These are phyloP conservation scores for Ladona fulva DNA, from an alignment of 1,140 invertebrate genomes.

Conservation along the genomic window DNA sequence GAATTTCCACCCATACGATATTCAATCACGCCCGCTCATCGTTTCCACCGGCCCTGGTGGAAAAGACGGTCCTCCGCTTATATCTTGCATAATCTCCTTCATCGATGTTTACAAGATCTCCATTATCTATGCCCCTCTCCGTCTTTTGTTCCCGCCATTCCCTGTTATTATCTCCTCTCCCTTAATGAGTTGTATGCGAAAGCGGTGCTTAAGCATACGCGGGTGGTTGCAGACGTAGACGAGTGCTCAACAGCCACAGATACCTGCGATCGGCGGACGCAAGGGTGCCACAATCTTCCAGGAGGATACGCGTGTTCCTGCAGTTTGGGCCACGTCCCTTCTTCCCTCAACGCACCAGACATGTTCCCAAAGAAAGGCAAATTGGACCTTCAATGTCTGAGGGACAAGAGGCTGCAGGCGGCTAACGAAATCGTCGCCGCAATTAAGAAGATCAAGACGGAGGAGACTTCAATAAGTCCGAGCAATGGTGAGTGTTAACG, in stretches of 20 bases:
- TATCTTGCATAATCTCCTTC: no score
- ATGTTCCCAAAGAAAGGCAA: background rate
- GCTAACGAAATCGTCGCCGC: background rate
- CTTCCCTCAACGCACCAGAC: background rate
- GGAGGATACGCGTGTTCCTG: constrained; percentile 44
- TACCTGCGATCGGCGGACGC: constrained; percentile 34
- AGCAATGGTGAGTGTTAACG: background rate
- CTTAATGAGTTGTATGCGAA: background rate
- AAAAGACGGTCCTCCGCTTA: no score
- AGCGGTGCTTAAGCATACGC: background rate
- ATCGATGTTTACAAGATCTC: no score
- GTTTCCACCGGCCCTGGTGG: no score
- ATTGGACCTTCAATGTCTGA: background rate
- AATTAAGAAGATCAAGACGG: background rate
- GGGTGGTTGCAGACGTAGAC: constrained; percentile 42
- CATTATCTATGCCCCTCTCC: no score
- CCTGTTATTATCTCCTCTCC: no score
- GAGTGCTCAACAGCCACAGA: constrained; percentile 42
- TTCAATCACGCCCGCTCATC: background rate
- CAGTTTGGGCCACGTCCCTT: constrained; percentile 33
- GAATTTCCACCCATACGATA: no score
- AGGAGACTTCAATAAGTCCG: background rate
- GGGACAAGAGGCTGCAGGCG: background rate
- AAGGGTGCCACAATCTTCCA: constrained; percentile 48
- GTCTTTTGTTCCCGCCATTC: no score